Evolutionary conservation across 2,113 vertebrate species (phyloP), one percentile per base, ranked within the genome.

Genomic region (Zosterops borbonicus): DNA sequence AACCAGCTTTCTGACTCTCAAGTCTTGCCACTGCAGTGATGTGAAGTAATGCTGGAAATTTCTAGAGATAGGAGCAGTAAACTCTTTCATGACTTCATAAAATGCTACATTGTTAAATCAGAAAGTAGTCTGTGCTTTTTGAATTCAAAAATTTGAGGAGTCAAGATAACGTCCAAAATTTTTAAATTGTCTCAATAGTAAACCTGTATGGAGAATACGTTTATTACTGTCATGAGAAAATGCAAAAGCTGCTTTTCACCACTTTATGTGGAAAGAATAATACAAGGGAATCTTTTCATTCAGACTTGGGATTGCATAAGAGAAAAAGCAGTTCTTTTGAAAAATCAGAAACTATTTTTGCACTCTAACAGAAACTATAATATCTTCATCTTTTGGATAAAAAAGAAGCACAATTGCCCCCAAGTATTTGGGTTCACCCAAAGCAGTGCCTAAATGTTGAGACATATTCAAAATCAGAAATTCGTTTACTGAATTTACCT

Each of bases 391-490:
- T 90, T 20, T 23, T 52, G 14, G 16, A 62, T n/a, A 81, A 55
- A 80, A 83, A 31, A 1, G 7, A 70, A 79, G 24, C 6, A 64
- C 1, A 63, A 6, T 41, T 9, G 4, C 7, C 2, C 5, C 2
- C 13, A 12, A 10, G 0, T 41, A 44, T 4, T 52, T 4, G 0
- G 0, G 31, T 87, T 90, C 76, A 55, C 17, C 3, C 16, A 24
- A 76, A 78, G 11, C 3, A 55, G 29, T 42, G 11, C 6, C 31
- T 71, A 47, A 68, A n/a, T 53, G 2, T 52, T 84, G 44, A 67
- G 12, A 55, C 12, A 58, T 22, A 20, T 42, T 84, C 16, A 59
- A 77, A 70, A 62, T 50, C 4, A 46, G 25, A 62, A 49, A 24
- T 58, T 56, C 55, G 9, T 60, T 27, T 42, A 19, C 4, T 58